phyloP scores from a whole-genome alignment of 2,888 invertebrate species.

The Drosophila mimica region DNA sequence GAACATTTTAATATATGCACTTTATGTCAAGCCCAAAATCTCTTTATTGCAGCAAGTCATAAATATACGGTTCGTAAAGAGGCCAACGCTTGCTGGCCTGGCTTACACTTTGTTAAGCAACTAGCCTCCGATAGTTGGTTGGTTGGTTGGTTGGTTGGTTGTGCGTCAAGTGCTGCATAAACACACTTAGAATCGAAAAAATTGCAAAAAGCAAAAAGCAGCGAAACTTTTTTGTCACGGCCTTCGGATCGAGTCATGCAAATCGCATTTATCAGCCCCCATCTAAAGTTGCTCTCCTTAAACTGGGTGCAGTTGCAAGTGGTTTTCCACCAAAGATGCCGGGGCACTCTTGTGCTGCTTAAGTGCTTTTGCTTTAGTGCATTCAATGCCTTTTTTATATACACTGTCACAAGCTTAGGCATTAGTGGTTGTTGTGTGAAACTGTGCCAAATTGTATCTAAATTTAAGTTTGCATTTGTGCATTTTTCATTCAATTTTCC shows the following conservation, averaged over 20 bases:
- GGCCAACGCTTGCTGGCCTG: too few species aligned
- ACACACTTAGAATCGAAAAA: conserved; percentile 35
- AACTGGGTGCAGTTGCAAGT: conserved; percentile 13
- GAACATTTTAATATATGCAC: conserved; percentile 32
- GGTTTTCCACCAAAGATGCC: conserved; percentile 2
- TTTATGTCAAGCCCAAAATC: conserved; percentile 35
- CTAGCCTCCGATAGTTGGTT: conserved; percentile 29
- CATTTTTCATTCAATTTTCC: not conserved
- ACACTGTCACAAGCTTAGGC: not conserved
- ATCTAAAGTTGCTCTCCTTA: conserved; percentile 23
- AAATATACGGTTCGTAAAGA: conserved; percentile 32
- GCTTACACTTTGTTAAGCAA: conserved; percentile 5
- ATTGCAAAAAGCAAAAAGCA: not conserved
- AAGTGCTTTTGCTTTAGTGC: conserved; percentile 2
- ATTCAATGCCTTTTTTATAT: not conserved
- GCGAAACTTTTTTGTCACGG: conserved; percentile 7
- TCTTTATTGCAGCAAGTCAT: conserved; percentile 45
- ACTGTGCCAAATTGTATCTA: not conserved
- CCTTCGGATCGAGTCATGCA: conserved; percentile 5
- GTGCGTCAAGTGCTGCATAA: conserved; percentile 47
- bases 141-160: too few species aligned
- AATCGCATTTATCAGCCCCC: conserved; percentile 3
- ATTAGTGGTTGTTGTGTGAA: not conserved
- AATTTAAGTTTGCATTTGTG: conserved; percentile 7
- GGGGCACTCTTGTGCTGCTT: conserved; percentile 5